A percentile compares a stretch with the other conserved stretches of the same genome.
phyloP scores from a whole-genome alignment of 2,113 vertebrate species.

The Callorhinus ursinus region DNA sequence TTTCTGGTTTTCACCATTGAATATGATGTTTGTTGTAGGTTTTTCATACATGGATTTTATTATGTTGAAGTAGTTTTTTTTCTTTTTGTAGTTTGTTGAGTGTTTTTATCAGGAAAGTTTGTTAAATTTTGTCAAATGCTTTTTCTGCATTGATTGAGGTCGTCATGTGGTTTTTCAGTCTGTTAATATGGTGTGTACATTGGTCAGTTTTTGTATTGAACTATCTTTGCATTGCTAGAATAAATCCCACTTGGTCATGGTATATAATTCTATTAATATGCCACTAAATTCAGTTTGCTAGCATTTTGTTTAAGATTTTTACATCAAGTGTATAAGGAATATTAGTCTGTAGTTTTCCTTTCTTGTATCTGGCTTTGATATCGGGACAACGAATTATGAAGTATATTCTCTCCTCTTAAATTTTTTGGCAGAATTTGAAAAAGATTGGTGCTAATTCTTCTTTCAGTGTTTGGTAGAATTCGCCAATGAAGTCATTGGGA shows the following conservation, averaged over 20 bases:
- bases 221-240: too few relatives aligned
- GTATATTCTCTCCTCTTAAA: not conserved
- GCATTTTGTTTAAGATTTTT: not conserved
- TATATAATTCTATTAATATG: not conserved
- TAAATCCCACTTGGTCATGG: not conserved
- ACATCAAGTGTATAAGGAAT: not conserved
- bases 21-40: not conserved
- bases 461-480: not conserved
- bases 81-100: not conserved
- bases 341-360: not conserved
- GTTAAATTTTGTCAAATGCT: not conserved
- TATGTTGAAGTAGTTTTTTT: not conserved
- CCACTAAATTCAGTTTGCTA: not conserved
- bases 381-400: not conserved
- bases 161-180: not conserved
- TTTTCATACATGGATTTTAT: not conserved
- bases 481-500: not conserved
- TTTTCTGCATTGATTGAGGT: not conserved
- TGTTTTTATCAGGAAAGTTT: not conserved
- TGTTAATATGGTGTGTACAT: not conserved
- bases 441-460: not conserved
- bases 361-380: not conserved
- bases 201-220: not conserved
- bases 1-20: not conserved
- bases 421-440: not conserved